These are phyloP conservation scores for Mellivora capensis DNA, from an alignment of 2,113 vertebrate genomes.

Conservation along the genomic window DNA sequence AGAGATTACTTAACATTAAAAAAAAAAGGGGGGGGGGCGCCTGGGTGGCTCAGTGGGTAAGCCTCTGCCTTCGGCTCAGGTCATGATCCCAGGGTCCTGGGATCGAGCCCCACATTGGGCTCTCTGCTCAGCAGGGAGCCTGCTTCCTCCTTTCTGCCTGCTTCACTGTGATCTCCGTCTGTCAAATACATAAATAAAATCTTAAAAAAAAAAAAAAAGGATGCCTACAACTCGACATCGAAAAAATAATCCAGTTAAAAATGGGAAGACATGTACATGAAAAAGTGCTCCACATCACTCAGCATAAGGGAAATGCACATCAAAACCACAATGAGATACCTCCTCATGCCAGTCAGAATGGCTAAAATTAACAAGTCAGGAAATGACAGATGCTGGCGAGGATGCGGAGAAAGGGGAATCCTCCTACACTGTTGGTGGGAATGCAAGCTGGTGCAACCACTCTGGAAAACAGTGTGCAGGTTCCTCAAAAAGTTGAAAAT, in stretches of 20 bases:
- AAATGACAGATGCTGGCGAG: background rate
- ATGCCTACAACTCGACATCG: background rate
- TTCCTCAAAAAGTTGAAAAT: too few species aligned
- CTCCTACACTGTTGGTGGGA: background rate
- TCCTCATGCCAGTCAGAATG: background rate
- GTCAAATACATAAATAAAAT: too few species aligned
- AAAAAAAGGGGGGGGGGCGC: too few species aligned
- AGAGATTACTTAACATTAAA: background rate
- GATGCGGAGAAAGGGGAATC: background rate
- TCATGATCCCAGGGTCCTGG: too few species aligned
- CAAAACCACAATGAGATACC: background rate
- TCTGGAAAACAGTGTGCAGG: too few species aligned
- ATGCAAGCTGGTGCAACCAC: too few species aligned
- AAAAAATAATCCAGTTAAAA: background rate
- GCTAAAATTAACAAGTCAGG: background rate
- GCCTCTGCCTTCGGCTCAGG: too few species aligned
- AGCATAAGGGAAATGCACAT: background rate
- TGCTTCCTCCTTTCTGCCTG: too few species aligned
- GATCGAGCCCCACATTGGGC: too few species aligned
- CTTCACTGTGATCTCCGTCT: too few species aligned
- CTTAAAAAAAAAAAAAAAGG: background rate
- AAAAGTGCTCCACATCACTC: background rate
- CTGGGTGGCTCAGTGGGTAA: too few species aligned
- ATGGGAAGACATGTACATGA: background rate
- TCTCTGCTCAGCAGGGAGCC: too few species aligned